phyloP scores from a whole-genome alignment of 2,797 vertebrate species.

The Pagetopsis macropterus region DNA sequence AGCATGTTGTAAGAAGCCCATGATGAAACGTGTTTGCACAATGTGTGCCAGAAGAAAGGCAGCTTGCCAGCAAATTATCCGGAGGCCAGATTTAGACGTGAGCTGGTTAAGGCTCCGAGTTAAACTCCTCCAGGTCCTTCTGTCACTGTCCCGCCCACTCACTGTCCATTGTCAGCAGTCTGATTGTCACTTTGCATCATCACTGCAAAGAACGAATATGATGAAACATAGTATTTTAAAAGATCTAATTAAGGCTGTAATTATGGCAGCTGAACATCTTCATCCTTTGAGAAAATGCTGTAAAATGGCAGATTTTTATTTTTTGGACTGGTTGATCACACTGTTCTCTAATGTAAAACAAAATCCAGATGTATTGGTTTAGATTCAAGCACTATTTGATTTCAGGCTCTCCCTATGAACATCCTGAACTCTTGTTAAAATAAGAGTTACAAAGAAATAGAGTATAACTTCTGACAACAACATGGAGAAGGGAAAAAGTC shows the following conservation, averaged over 20 bases:
- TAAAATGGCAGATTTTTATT: conserved; percentile 2
- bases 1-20: conserved; percentile 26
- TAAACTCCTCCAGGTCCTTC: conserved; percentile 70
- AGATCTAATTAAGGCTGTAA: conserved; percentile 5
- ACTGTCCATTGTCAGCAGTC: conserved; percentile 24
- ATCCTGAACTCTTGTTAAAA: neutral
- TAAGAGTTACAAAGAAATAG: neutral
- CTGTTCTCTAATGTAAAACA: no score
- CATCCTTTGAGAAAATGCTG: neutral
- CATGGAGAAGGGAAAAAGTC: neutral
- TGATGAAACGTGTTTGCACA: conserved; percentile 52
- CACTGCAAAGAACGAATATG: conserved; percentile 13
- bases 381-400: neutral
- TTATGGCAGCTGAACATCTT: conserved; percentile 8
- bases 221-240: conserved; percentile 19
- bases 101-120: conserved; percentile 78
- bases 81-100: conserved; percentile 78
- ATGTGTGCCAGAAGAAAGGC: conserved; percentile 54
- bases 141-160: conserved; percentile 46
- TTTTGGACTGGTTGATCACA: neutral
- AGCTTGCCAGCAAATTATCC: conserved; percentile 70
- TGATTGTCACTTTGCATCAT: conserved; percentile 3
- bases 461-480: neutral
- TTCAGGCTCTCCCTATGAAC: neutral
- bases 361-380: no score